Evolutionary conservation across 2,888 invertebrate species (phyloP).

Genomic region (Globia sparganii): DNA sequence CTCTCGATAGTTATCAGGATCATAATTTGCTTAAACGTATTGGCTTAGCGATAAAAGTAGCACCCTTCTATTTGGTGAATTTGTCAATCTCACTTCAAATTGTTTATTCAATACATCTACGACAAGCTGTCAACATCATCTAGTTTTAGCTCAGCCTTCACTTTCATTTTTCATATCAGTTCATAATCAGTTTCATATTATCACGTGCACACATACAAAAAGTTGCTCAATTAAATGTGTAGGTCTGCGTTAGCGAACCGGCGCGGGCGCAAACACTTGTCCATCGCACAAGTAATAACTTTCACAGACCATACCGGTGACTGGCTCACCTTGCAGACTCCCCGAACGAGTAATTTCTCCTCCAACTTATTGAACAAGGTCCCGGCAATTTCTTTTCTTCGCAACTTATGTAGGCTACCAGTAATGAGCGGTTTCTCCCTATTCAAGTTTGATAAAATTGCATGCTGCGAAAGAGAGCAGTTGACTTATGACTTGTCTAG

Average conservation of each 20-base stretch:
- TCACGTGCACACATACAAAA: constrained; percentile 46
- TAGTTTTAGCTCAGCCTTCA: constrained; percentile 49
- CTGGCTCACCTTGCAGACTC: constrained; percentile 83
- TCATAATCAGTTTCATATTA: constrained; percentile 57
- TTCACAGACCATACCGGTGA: constrained; percentile 83
- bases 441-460: constrained; percentile 82
- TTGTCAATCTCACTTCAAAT: constrained; percentile 12
- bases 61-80: constrained; percentile 1
- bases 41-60: not conserved
- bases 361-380: constrained; percentile 77
- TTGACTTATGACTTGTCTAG: constrained; percentile 74
- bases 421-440: constrained; percentile 85
- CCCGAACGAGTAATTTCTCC: constrained; percentile 84
- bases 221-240: constrained; percentile 65
- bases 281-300: constrained; percentile 79
- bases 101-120: constrained; percentile 15
- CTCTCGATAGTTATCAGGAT: not conserved
- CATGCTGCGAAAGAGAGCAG: constrained; percentile 75
- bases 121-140: constrained; percentile 35
- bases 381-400: constrained; percentile 87
- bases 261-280: constrained; percentile 47
- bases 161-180: constrained; percentile 63
- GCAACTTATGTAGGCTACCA: constrained; percentile 84
- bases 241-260: constrained; percentile 65
- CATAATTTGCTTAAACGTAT: not conserved